Base-by-base conservation (phyloP, 2,797 vertebrate species). In the Coendou prehensilis region DNA sequence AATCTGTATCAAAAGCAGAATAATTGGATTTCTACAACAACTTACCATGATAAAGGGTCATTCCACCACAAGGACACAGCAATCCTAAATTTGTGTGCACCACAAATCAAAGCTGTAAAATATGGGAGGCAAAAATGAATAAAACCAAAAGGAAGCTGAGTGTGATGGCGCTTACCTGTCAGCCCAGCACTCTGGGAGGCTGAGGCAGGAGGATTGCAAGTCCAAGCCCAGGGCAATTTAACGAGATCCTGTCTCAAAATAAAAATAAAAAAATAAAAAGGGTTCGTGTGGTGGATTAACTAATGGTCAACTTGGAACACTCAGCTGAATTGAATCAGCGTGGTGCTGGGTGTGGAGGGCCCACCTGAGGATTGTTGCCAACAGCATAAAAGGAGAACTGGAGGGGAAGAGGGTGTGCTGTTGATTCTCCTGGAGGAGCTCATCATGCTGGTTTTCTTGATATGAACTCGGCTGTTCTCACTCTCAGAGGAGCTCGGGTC, bases 101-200 rank as follows among this genome's bases (percentile, higher is more conserved):
- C 78, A 59, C 61, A 73, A 6, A 67, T 87, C 57, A 76, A 75
- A 91, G 33, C 57, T 95, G 9, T 50, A 82, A 93, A 94, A 54
- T 52, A 80, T 3, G 22, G 56, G 64, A 47, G 26, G 63, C 56
- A 69, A 89, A 93, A 93, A 69, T 23, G 26, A 37, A 73, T 37
- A 86, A n/a, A n/a, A 64, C 8, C 30, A 33, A 78, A 95, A 86
- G 14, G 50, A 79, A 54, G 28, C 75, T 30, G 47, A 18, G 15
- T 54, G 28, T 20, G 8, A n/a, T 7, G 15, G 30, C 28, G 1
- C 30, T 52, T 52, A 33, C 75, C 75, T 52, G 28, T 18, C 26
- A 50, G 20, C 17, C 8, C 30, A 54, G 30, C 17, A 18, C 47
- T 79, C 30, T 79, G 50, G 76, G 17, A 79, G 76, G 8, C 50